Percentiles rank a stretch among this genome's conserved stretches.
These are phyloP conservation scores for Dromococcyx pavoninus DNA, from an alignment of 2,797 vertebrate genomes.

Conservation along the genomic window DNA sequence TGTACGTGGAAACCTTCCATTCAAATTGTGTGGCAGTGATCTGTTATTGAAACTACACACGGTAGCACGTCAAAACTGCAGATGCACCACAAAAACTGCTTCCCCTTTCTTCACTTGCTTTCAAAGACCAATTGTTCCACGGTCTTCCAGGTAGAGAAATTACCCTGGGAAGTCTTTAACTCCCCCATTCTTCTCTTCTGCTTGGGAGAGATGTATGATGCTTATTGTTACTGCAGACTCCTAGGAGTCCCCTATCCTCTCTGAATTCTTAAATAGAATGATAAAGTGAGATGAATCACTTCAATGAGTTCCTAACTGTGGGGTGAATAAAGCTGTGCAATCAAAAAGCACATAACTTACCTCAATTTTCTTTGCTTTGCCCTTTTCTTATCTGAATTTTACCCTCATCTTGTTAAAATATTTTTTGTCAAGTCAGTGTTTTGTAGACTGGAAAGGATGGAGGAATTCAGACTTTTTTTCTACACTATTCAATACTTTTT, in stretches of 20 bases:
- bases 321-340: neutral
- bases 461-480: neutral
- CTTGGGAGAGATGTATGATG: neutral
- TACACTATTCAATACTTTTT: neutral
- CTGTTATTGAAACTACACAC: neutral
- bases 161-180: neutral
- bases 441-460: neutral
- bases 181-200: neutral
- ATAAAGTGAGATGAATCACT: neutral
- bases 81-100: neutral
- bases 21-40: neutral
- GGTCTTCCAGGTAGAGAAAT: neutral
- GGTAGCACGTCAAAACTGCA: neutral
- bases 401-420: neutral
- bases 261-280: neutral
- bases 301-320: neutral
- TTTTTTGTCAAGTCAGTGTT: neutral
- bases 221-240: neutral
- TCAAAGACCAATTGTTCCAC: neutral
- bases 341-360: neutral
- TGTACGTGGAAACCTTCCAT: neutral
- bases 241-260: accelerated
- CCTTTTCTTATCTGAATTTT: neutral
- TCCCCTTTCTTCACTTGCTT: neutral
- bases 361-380: neutral